phyloP scores from a whole-genome alignment of 2,888 invertebrate genomes.

The Campoletis raptor region DNA sequence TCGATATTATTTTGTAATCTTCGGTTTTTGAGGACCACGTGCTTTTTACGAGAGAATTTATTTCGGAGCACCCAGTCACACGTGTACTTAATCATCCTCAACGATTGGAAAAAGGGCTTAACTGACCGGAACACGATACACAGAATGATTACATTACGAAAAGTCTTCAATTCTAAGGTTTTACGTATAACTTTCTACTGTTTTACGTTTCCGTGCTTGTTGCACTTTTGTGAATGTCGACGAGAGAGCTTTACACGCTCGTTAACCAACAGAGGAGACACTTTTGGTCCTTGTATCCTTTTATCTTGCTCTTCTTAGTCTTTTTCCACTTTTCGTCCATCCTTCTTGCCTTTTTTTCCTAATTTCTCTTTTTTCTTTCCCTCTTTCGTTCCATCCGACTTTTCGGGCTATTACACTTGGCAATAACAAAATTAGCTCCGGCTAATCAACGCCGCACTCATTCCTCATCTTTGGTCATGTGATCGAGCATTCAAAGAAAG shows the following conservation, averaged over 20 bases:
- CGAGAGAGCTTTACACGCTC: slow-evolving; percentile 46
- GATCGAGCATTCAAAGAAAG: neutral
- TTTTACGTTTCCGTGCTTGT: slow-evolving; percentile 24
- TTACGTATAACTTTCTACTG: slow-evolving; percentile 16
- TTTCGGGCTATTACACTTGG: slow-evolving; percentile 23
- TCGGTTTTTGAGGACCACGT: neutral
- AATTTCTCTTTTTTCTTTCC: slow-evolving; percentile 18
- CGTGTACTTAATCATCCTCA: slow-evolving; percentile 61
- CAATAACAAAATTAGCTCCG: slow-evolving; percentile 66
- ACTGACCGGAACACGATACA: slow-evolving; percentile 25
- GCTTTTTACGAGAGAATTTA: neutral
- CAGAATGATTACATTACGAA: slow-evolving; percentile 18
- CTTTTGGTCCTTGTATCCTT: slow-evolving; percentile 10
- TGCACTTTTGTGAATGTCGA: slow-evolving; percentile 23
- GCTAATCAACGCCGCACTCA: slow-evolving; percentile 54
- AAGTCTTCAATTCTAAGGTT: slow-evolving; percentile 35
- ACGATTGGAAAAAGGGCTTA: slow-evolving; percentile 42
- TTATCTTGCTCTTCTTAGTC: neutral
- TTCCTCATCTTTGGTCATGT: neutral
- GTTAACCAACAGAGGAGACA: slow-evolving; percentile 52
- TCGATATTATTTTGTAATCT: neutral
- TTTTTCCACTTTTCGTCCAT: neutral
- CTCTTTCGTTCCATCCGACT: slow-evolving; percentile 36
- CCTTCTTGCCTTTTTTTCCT: neutral
- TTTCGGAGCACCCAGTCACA: slow-evolving; percentile 43